Percentiles rank a stretch among this genome's conserved stretches.
These are phyloP conservation scores for Malacoctenus gilli DNA, from an alignment of 2,797 vertebrate species.

Conservation along the genomic window DNA sequence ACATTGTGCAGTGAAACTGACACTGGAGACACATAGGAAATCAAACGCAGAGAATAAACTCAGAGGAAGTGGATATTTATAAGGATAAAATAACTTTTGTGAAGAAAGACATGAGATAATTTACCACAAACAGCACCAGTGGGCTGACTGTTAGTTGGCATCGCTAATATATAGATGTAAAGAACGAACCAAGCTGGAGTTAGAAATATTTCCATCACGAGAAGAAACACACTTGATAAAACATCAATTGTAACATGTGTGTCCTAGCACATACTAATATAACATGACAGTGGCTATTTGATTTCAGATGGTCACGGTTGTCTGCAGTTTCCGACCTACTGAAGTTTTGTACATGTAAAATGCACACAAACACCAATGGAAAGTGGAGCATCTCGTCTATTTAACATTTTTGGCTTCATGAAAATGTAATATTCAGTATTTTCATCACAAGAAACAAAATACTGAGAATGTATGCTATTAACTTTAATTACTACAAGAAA, in stretches of 20 bases:
- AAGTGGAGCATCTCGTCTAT: no score
- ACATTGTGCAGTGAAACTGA: slow-evolving; percentile 18
- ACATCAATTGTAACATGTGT: no score
- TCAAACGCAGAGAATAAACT: no score
- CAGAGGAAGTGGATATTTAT: slow-evolving; percentile 9
- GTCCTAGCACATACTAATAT: no score
- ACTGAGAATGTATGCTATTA: no score
- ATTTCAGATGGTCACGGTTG: not conserved
- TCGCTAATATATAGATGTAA: not conserved
- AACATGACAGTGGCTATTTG: not conserved
- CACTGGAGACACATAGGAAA: slow-evolving; percentile 14
- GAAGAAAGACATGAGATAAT: slow-evolving; percentile 16
- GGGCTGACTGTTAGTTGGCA: slow-evolving; percentile 13
- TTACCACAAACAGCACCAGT: slow-evolving; percentile 4
- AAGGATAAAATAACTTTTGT: not conserved
- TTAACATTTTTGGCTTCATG: no score
- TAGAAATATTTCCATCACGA: slow-evolving; percentile 12
- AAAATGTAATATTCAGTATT: no score
- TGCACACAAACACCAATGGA: no score
- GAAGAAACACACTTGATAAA: slow-evolving; percentile 9
- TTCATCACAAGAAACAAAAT: no score
- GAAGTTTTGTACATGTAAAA: no score
- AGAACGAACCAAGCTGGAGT: not conserved
- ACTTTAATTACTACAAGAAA: no score
- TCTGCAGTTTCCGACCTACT: no score